phyloP scores from a whole-genome alignment of 2,113 vertebrate genomes.

The Hyaena hyaena region DNA sequence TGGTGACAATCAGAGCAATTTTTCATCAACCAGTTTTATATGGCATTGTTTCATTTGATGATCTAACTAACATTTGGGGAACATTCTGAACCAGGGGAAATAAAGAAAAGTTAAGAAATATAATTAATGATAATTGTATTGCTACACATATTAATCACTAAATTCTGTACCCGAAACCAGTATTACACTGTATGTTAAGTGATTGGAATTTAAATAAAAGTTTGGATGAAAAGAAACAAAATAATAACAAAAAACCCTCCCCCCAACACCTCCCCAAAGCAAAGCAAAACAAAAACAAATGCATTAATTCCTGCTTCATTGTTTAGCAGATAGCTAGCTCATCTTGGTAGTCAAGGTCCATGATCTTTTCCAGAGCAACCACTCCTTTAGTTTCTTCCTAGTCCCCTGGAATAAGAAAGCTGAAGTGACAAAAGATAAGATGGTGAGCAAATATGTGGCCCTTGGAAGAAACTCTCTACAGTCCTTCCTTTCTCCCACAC shows the following conservation, averaged over 20 bases:
- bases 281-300: not conserved
- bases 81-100: not conserved
- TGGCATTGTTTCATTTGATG: not conserved
- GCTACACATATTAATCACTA: not conserved
- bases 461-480: not conserved
- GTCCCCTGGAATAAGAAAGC: not conserved
- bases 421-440: not conserved
- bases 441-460: not conserved
- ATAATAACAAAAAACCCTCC: no score
- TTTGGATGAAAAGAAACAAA: not conserved
- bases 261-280: not conserved
- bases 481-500: no score
- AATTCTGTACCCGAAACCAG: not conserved
- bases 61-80: slow-evolving; percentile 22
- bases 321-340: not conserved
- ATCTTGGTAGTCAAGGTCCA: not conserved
- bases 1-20: not conserved
- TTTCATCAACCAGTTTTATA: not conserved
- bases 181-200: not conserved
- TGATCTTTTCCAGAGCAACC: not conserved
- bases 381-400: not conserved
- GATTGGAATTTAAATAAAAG: not conserved
- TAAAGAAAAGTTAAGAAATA: slow-evolving; percentile 1
- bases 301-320: not conserved
- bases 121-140: slow-evolving; percentile 13